A percentile compares a stretch with the other conserved stretches of the same genome.
phyloP scores from a whole-genome alignment of 2,113 vertebrate species.

The Ariopsis seemanni region DNA sequence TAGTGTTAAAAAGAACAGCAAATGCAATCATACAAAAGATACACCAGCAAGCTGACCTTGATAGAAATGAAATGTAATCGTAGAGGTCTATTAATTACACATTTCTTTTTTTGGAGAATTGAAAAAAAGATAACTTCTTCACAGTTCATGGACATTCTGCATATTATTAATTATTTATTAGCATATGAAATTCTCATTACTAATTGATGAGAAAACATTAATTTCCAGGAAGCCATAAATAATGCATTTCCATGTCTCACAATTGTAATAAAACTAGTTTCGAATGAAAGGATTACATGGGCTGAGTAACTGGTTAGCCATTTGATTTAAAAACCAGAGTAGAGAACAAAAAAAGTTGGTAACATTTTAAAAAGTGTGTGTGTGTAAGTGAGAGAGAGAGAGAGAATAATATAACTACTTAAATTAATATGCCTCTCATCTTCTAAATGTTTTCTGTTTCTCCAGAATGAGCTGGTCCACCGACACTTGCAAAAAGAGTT shows the following conservation, averaged over 20 bases:
- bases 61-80: not conserved
- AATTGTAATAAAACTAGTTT: not conserved
- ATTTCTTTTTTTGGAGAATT: constrained; percentile 4
- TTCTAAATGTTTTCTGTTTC: not conserved
- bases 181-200: constrained; percentile 37
- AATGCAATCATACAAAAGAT: not conserved
- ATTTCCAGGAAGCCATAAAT: constrained; percentile 40
- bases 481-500: constrained; percentile 95
- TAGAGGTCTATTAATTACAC: not conserved
- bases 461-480: constrained; percentile 85
- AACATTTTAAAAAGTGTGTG: not conserved
- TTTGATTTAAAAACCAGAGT: not conserved
- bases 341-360: not conserved
- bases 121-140: not conserved
- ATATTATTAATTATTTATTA: constrained; percentile 49
- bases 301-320: not conserved
- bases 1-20: not conserved
- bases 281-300: not conserved
- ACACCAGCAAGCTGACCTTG: not conserved
- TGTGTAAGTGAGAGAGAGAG: not conserved
- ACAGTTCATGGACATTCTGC: constrained; percentile 24
- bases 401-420: too few relatives aligned
- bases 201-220: constrained; percentile 34
- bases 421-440: not conserved
- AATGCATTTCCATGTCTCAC: constrained; percentile 33